These are phyloP conservation scores for Onthophagus taurus DNA, from an alignment of 1,140 invertebrate species.

Conservation along the genomic window DNA sequence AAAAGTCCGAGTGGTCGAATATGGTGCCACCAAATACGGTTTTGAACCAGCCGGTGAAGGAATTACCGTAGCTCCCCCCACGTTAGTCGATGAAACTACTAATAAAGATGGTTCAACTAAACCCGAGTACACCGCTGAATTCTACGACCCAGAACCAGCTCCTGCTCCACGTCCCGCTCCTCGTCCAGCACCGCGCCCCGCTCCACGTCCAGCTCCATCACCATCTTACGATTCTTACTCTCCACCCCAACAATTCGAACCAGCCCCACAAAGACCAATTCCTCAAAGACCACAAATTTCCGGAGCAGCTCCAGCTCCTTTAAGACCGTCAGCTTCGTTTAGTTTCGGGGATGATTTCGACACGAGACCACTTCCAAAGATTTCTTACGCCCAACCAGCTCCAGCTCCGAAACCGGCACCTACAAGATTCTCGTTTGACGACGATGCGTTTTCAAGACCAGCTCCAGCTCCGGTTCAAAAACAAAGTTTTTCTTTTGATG, in stretches of 20 bases:
- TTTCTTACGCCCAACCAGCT: constrained; percentile 28
- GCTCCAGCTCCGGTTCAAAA: constrained; percentile 12
- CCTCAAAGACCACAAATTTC: constrained; percentile 6
- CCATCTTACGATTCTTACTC: constrained; percentile 29
- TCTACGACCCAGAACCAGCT: constrained; percentile 37
- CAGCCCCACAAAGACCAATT: constrained; percentile 22
- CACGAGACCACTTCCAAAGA: constrained; percentile 31
- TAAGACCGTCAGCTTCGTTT: constrained; percentile 10
- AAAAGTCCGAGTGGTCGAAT: constrained; percentile 73
- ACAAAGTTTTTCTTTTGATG: constrained; percentile 10
- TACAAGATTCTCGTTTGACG: constrained; percentile 18
- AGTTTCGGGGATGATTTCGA: constrained; percentile 24
- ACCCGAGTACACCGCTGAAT: constrained; percentile 41
- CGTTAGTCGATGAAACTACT: constrained; percentile 62
- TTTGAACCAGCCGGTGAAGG: constrained; percentile 80
- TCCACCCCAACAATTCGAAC: constrained; percentile 23
- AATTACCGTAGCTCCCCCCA: constrained; percentile 72
- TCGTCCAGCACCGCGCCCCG: constrained; percentile 29
- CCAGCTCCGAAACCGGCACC: constrained; percentile 12
- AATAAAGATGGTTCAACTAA: constrained; percentile 39
- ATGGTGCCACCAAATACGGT: constrained; percentile 77
- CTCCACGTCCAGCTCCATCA: constrained; percentile 31
- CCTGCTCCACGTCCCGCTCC: constrained; percentile 23
- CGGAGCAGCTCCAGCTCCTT: constrained; percentile 24
- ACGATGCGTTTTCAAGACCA: constrained; percentile 14